Conservation (phyloP, 2,113 vertebrate species). For the Thymallus thymallus region DNA sequence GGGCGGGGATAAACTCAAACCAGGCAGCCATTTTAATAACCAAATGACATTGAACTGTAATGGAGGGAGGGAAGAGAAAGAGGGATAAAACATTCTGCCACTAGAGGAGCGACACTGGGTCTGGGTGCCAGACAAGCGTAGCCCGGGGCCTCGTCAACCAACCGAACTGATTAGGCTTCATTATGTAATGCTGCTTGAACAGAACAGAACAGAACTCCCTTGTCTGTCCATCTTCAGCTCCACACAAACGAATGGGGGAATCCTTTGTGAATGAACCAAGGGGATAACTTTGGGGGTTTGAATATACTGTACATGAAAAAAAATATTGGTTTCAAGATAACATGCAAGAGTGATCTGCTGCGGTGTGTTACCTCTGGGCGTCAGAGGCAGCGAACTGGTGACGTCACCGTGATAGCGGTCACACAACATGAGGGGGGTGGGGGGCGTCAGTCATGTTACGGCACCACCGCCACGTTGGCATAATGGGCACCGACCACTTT, state of each 20-base stretch:
- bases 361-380: too few species aligned
- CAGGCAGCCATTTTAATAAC: slow-evolving; percentile 35
- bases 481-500: not conserved
- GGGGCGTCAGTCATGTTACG: not conserved
- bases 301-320: too few species aligned
- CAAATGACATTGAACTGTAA: not conserved
- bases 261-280: too few species aligned
- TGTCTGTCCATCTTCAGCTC: too few species aligned
- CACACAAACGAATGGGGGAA: too few species aligned
- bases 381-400: too few species aligned
- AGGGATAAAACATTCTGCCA: not conserved
- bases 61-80: not conserved
- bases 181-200: not conserved
- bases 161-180: not conserved
- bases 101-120: not conserved
- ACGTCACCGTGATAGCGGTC: too few species aligned
- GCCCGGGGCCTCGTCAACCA: slow-evolving; percentile 11
- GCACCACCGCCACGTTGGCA: slow-evolving; percentile 6
- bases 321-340: not conserved
- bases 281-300: too few species aligned
- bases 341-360: not conserved
- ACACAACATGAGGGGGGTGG: not conserved
- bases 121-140: not conserved
- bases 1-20: not conserved
- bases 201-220: not conserved